Conservation (phyloP, 2,113 vertebrate genomes). For the Neolamprologus tretocephalus region DNA sequence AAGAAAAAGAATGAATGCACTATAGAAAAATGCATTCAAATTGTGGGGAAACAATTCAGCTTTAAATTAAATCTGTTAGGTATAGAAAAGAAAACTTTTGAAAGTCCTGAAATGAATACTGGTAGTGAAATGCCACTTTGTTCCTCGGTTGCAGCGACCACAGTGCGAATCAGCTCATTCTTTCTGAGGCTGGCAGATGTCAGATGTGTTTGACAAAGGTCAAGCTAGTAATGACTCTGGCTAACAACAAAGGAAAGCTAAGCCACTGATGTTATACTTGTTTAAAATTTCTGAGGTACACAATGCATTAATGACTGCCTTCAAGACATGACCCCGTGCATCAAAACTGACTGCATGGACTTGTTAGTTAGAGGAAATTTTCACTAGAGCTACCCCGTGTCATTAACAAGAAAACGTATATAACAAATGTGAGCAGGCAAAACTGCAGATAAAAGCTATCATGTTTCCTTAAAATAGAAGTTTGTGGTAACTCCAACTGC, state of each 20-base stretch:
- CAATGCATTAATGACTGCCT: neutral
- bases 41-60: neutral
- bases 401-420: neutral
- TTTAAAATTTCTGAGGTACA: neutral
- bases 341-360: neutral
- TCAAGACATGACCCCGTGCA: neutral
- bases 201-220: neutral
- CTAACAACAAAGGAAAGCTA: neutral
- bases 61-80: neutral
- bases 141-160: neutral
- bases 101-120: neutral
- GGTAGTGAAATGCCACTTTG: neutral
- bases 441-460: neutral
- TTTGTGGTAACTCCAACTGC: neutral
- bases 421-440: neutral
- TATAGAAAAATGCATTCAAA: neutral
- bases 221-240: constrained; percentile 10
- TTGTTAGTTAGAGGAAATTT: neutral
- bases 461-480: neutral
- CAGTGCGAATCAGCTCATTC: neutral
- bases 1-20: neutral
- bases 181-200: neutral
- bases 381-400: neutral
- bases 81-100: rapidly evolving
- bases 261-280: neutral